Evolutionary conservation across 2,888 invertebrate species (phyloP).

Genomic region (Drosophila kuntzei): DNA sequence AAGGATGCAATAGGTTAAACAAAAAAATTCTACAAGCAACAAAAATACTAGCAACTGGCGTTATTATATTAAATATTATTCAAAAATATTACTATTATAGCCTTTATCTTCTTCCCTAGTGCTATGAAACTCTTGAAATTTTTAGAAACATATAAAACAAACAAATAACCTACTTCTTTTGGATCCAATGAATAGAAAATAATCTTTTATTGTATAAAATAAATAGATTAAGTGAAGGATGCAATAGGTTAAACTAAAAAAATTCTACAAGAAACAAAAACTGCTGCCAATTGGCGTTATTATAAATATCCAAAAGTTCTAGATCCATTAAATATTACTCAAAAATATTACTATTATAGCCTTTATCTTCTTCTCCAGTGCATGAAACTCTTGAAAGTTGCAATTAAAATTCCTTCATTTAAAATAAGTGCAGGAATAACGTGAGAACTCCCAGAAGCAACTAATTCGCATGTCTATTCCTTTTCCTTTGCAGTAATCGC

Average conservation of each 20-base stretch:
- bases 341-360: neutral
- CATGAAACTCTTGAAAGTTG: neutral
- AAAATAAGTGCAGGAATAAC: conserved; percentile 15
- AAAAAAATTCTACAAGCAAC: too few relatives aligned
- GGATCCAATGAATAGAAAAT: too few relatives aligned
- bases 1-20: too few relatives aligned
- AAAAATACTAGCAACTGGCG: neutral
- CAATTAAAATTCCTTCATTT: conserved; percentile 16
- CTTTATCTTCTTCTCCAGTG: neutral
- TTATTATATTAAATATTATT: neutral
- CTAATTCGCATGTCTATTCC: conserved; percentile 8
- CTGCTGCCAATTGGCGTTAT: neutral
- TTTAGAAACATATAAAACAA: too few relatives aligned
- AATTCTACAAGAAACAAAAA: too few relatives aligned
- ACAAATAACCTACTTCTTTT: too few relatives aligned
- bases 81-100: neutral
- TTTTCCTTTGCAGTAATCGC: conserved; percentile 27
- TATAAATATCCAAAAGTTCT: neutral
- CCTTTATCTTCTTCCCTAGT: neutral
- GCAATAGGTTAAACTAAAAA: too few relatives aligned
- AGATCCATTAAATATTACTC: neutral
- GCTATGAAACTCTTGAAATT: neutral
- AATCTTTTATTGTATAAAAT: too few relatives aligned
- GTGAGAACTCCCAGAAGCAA: conserved; percentile 15
- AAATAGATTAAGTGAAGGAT: too few relatives aligned